These are phyloP conservation scores for Heterotilapia buettikoferi DNA, from an alignment of 2,113 vertebrate genomes.

Conservation along the genomic window DNA sequence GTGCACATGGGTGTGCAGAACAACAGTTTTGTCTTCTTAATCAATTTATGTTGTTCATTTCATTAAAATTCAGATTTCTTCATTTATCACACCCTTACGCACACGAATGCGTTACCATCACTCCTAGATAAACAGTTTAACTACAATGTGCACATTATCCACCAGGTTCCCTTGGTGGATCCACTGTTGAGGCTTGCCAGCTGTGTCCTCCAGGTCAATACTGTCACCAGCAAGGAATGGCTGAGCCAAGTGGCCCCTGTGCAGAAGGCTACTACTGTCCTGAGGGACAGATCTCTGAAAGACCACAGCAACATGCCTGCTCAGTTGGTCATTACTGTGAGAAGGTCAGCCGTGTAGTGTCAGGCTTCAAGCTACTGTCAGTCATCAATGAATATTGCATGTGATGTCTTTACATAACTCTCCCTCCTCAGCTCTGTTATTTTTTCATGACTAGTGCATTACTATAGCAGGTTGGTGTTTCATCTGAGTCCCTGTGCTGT, in stretches of 20 bases:
- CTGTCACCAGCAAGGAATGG: conserved; percentile 56
- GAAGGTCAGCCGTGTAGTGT: conserved; percentile 53
- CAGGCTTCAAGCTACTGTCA: conserved; percentile 18
- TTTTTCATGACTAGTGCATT: neutral
- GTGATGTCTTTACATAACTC: neutral
- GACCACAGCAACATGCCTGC: conserved; percentile 65
- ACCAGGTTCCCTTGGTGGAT: conserved; percentile 55
- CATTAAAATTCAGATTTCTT: neutral
- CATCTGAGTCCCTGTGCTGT: neutral
- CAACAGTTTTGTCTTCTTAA: neutral
- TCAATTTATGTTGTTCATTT: neutral
- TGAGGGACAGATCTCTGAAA: conserved; percentile 63
- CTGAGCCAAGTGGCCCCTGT: conserved; percentile 64
- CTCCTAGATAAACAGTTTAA: neutral
- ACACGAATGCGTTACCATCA: neutral
- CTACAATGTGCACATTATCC: neutral
- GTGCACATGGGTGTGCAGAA: neutral
- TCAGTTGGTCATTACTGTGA: conserved; percentile 76
- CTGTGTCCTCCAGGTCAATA: conserved; percentile 68
- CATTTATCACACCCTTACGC: neutral
- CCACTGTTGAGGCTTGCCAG: conserved; percentile 49
- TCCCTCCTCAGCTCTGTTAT: neutral
- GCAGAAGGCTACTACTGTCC: conserved; percentile 73
- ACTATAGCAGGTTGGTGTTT: neutral
- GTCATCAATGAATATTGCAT: conserved; percentile 14